Base-by-base conservation (phyloP, 2,888 invertebrate genomes). In the Physocephala rufipes region DNA sequence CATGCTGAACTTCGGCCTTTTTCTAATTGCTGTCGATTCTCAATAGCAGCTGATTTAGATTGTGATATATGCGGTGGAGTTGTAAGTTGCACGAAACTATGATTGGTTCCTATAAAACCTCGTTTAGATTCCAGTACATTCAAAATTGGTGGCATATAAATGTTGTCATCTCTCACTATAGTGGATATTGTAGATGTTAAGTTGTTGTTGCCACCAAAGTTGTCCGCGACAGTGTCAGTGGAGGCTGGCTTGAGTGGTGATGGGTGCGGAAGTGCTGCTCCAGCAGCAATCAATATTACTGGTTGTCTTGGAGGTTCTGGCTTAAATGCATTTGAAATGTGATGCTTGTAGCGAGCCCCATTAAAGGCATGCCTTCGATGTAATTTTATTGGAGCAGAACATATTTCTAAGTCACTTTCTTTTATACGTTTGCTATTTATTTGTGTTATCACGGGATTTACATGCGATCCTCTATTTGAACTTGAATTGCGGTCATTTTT, bases 91-190 rank as follows among this genome's bases (percentile, higher is more conserved):
- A 84, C 85, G 74, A 84, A 84, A 51, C 84, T 84, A 0, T 80
- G 79, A 59, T 79, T 76, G 36, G 83, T 82, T 26, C 78, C 78
- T 0, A 77, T 75, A 2, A 82, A 70, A 19, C 80, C 80, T 2
- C 80, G 79, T 68, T 79, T 83, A 2, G 82, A 78, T 70, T 85
- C 82, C 24, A 85, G 69, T 0, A 86, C 81, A 73, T 84, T 85
- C 0, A 85, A 76, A 58, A 86, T 85, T 9, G 86, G 85, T 2
- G 86, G 86, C 84, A 86, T 86, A 49, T 82, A 78, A 3, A 82
- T 53, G 0, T 63, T 15, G n/a, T 28, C n/a, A 64, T 36, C 45
- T n/a, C 21, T 58, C 1, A 26, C 65, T 21, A 36, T 21, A 2
- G 80, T 82, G 19, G 80, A 80, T 58, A 79, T 80, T 16, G 79